These are phyloP conservation scores for Nephrotoma appendiculata DNA, from an alignment of 2,888 invertebrate species.

Conservation along the genomic window DNA sequence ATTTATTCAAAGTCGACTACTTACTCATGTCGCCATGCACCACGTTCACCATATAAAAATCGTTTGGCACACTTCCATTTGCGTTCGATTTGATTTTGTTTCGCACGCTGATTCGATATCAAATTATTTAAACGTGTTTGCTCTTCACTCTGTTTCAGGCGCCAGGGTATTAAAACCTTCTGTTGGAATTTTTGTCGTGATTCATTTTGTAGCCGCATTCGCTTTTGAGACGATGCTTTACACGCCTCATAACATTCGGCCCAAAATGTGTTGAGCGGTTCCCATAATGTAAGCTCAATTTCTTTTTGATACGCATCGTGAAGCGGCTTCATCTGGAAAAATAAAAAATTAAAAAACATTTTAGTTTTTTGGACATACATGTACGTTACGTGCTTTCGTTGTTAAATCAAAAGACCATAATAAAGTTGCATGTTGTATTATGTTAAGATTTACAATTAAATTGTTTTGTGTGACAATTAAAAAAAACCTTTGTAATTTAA, in stretches of 20 bases:
- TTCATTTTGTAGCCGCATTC: conserved; percentile 38
- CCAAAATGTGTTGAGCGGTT: conserved; percentile 42
- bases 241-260: conserved; percentile 44
- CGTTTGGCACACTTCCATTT: conserved; percentile 40
- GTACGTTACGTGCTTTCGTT: neutral
- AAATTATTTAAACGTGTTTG: conserved; percentile 35
- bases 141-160: conserved; percentile 36
- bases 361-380: neutral
- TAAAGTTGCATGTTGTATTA: neutral
- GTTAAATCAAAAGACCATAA: neutral
- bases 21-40: conserved; percentile 35
- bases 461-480: neutral
- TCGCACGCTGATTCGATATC: conserved; percentile 34
- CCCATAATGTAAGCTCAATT: conserved; percentile 35
- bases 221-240: conserved; percentile 39
- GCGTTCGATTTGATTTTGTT: conserved; percentile 34
- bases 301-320: conserved; percentile 38
- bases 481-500: neutral
- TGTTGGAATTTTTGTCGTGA: conserved; percentile 41
- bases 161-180: conserved; percentile 37
- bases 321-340: conserved; percentile 37
- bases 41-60: conserved; percentile 38
- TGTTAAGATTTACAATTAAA: neutral
- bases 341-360: neutral
- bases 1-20: conserved; percentile 14